Evolutionary conservation across 2,888 invertebrate species (phyloP).

Genomic region (Callyntrura guangdongensis): DNA sequence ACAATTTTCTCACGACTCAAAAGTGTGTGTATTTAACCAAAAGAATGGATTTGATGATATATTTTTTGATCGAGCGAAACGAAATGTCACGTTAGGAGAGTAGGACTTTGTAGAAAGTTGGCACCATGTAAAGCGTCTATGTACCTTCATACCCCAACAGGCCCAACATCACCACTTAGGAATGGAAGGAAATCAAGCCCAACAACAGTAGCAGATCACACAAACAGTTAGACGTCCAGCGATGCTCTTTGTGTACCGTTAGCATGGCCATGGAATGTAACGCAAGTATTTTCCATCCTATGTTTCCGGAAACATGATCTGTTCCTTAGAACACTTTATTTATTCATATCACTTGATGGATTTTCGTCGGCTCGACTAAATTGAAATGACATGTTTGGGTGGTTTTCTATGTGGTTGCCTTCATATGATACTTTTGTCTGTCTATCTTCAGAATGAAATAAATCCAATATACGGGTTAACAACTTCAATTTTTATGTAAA

Average conservation of each 20-base stretch:
- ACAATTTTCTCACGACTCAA: slow-evolving; percentile 67
- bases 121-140: not conserved
- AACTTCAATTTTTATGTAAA: no score
- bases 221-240: no score
- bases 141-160: not conserved
- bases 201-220: no score
- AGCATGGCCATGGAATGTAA: no score
- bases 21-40: slow-evolving; percentile 40
- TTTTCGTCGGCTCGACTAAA: slow-evolving; percentile 2
- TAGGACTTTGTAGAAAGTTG: not conserved
- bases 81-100: not conserved
- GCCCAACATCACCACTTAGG: not conserved
- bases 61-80: not conserved
- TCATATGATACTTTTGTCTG: not conserved
- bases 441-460: no score
- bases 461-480: no score
- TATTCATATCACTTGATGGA: slow-evolving; percentile 29
- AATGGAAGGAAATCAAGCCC: not conserved
- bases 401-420: not conserved
- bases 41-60: not conserved
- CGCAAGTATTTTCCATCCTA: not conserved
- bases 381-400: slow-evolving; percentile 25
- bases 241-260: no score
- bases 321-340: slow-evolving; percentile 8
- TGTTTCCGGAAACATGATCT: not conserved